These are phyloP conservation scores for Octonoba sinensis DNA, from an alignment of 2,888 invertebrate genomes.

Conservation along the genomic window DNA sequence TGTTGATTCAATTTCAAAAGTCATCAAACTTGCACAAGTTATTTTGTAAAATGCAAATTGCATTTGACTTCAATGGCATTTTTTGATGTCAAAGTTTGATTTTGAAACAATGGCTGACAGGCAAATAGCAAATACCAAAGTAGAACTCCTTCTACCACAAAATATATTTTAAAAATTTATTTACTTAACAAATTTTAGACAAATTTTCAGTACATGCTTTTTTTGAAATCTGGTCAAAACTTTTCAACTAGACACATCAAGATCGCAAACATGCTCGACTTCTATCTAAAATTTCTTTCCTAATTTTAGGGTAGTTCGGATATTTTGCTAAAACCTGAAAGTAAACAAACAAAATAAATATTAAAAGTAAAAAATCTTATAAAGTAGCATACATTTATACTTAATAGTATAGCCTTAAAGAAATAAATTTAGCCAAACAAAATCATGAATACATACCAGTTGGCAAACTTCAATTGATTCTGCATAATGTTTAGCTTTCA, in stretches of 20 bases:
- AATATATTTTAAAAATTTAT: not conserved
- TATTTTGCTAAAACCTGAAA: conserved; percentile 80
- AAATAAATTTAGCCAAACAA: not conserved
- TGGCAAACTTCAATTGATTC: conserved; percentile 93
- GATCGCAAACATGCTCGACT: conserved; percentile 72
- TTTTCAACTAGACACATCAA: conserved; percentile 59
- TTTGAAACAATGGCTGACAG: too few species aligned
- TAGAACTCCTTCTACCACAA: not conserved
- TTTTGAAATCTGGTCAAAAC: not conserved
- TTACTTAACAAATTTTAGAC: not conserved
- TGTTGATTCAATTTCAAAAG: too few species aligned
- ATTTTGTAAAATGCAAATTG: too few species aligned
- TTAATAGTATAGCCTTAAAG: not conserved
- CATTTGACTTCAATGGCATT: too few species aligned
- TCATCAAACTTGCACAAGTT: too few species aligned
- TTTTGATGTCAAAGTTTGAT: too few species aligned
- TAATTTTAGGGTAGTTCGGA: conserved; percentile 91
- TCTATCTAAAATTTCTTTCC: conserved; percentile 94
- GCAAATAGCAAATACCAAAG: too few species aligned
- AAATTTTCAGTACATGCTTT: conserved; percentile 1
- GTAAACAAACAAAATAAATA: conserved; percentile 30
- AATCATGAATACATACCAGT: conserved; percentile 70
- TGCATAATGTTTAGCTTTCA: conserved; percentile 89
- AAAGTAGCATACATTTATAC: not conserved
- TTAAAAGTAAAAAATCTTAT: conserved; percentile 10